A percentile compares a stretch with the other conserved stretches of the same genome.
Evolutionary conservation across 2,113 vertebrate genomes (phyloP).

Genomic region (Myotis lucifugus): DNA sequence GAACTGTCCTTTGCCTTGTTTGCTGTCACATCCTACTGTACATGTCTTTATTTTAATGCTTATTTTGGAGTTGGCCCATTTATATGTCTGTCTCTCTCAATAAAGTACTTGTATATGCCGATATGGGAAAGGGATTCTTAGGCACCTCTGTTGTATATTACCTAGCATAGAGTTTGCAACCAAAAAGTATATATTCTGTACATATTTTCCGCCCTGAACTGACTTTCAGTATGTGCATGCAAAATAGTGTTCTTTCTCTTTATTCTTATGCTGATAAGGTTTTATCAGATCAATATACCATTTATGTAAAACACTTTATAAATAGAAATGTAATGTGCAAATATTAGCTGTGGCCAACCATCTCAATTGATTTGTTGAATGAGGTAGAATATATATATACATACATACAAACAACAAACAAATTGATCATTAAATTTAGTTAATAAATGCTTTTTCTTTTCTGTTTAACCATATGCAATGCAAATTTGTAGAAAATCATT

Average conservation of each 20-base stretch:
- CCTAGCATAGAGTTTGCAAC: not conserved
- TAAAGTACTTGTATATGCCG: not conserved
- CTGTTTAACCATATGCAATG: not conserved
- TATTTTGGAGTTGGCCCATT: not conserved
- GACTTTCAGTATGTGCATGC: not conserved
- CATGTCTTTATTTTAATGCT: not conserved
- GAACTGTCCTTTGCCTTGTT: not conserved
- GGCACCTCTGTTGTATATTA: not conserved
- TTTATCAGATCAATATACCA: not conserved
- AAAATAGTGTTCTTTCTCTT: not conserved
- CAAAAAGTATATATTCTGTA: not conserved
- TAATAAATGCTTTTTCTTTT: not conserved
- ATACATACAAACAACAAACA: not conserved
- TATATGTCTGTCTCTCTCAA: not conserved
- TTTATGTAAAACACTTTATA: not conserved
- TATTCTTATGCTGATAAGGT: not conserved
- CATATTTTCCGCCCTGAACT: not conserved
- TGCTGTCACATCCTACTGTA: not conserved
- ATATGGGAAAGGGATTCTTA: not conserved
- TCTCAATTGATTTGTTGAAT: not conserved
- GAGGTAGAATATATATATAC: not conserved
- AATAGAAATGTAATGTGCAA: not conserved
- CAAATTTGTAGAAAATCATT: not conserved
- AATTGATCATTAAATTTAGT: not conserved
- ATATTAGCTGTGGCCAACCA: not conserved